phyloP scores from a whole-genome alignment of 2,797 vertebrate genomes.

The Pristis pectinata region DNA sequence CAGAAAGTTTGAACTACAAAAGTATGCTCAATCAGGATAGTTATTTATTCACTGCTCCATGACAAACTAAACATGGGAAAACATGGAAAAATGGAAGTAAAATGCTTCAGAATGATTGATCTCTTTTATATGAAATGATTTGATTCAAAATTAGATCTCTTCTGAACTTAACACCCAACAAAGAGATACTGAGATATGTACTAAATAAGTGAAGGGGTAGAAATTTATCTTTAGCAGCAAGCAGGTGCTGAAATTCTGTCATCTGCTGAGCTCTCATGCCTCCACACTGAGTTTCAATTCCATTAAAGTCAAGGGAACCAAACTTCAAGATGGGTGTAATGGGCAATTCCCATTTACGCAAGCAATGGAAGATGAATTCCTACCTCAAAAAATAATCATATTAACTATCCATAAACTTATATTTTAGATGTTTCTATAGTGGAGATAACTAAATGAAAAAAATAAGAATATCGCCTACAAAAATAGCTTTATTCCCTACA shows the following conservation, averaged over 20 bases:
- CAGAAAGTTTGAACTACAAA: not conserved
- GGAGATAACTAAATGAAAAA: not conserved
- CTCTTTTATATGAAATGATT: not conserved
- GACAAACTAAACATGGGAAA: not conserved
- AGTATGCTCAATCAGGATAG: not conserved
- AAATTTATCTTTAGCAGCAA: no score
- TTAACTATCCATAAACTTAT: not conserved
- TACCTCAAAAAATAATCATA: not conserved
- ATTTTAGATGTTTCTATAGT: not conserved
- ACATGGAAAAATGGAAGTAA: not conserved
- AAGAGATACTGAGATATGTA: not conserved
- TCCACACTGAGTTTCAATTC: no score
- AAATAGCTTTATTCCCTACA: not conserved
- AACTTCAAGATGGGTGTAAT: no score
- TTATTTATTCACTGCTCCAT: not conserved
- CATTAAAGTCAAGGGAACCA: no score
- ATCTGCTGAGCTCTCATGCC: no score
- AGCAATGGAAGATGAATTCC: no score
- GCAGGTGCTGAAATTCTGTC: no score
- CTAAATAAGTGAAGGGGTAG: not conserved
- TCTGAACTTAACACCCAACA: not conserved
- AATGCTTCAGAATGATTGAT: conserved; percentile 1
- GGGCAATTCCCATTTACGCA: no score
- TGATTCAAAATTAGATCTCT: not conserved
- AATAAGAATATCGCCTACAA: not conserved